Evolutionary conservation across 2,888 invertebrate genomes (phyloP), one percentile per base, ranked within the genome.

Genomic region (Euphydryas editha): DNA sequence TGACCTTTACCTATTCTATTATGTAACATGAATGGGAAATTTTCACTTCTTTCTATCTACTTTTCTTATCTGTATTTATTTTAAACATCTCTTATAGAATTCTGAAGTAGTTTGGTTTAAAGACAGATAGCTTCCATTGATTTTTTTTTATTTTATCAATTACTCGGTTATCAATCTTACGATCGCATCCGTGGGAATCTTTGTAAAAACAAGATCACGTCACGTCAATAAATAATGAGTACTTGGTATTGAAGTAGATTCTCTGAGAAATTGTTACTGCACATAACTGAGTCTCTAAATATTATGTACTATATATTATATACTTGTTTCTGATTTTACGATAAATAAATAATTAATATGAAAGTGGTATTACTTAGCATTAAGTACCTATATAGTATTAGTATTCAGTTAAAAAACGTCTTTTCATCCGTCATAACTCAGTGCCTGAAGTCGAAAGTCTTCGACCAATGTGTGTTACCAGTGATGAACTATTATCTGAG

Each of bases 1-100:
- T 89, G 88, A 90, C 86, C 89, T 90, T 90, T 88, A 81, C 78
- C 77, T 80, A n/a, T n/a, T n/a, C 81, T 59, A 47, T 85, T 87
- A 86, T 80, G 81, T 85, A 87, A 88, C 79, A 71, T 75, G 77
- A 77, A 74, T 80, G 69, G 71, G 78, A 81, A 76, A 71, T 54
- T 69, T 64, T 62, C 55, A 56, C 42, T 55, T 36, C 59, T 55
- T 60, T 60, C 21, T 20, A 36, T 30, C 37, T 24, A 20, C 5
- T n/a, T 18, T 47, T 37, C 24, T 59, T 39, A 37, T 55, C 30
- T 54, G 6, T 11, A 17, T 30, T 54, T 18, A 30, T 30, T 36
- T 54, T 30, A 54, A 54, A 18, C 36, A 4, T 30, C 17, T n/a
- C 30, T 54, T 5, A 11, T 17, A 36, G n/a, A 7, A 20, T 8